Evolutionary conservation across 2,113 vertebrate species (phyloP), one percentile per base, ranked within the genome.

Genomic region (Leptobrachium ailaonicum): DNA sequence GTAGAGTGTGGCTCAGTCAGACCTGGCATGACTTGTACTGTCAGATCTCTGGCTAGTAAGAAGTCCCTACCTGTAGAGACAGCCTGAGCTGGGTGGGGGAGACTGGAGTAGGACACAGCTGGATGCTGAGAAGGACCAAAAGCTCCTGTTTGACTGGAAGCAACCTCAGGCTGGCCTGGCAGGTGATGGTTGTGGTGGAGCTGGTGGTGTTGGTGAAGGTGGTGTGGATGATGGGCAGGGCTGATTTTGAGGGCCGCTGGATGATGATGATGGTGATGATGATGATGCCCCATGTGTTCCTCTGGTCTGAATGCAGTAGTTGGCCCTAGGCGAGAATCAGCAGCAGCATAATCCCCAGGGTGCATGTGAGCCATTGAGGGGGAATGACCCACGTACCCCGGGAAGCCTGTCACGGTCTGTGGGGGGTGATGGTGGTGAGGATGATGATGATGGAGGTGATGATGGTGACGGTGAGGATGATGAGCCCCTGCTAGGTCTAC

Each of bases 61-160:
- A 95, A 95, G 82, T 95, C 96, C 92, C 95, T 96, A 95, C 94
- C 95, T 95, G 95, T 92, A 86, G 91, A 92, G 89, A 95, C 84
- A 86, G 91, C 88, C 87, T 94, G 94, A 87, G 91, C 92, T 85
- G 87, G 83, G 86, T 95, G 93, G 90, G 92, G 91, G 88, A 93
- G 89, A 0, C 87, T 81, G 66, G 93, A 89, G 88, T 94, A 95
- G 76, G 92, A 90, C 84, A 91, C 89, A 88, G 86, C 85, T 64
- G 91, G 83, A 85, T 95, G 89, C 88, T 90, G 92, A 90, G 91
- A 88, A 86, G 93, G 95, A 92, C 95, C 93, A 90, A 95, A 94
- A 80, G 91, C 93, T 92, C 91, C 88, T 85, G 92, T 91, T 90
- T 92, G 94, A 93, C 91, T 92, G 92, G 94, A 93, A 92, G 94